These are phyloP conservation scores for Ramphastos sulfuratus DNA, from an alignment of 2,113 vertebrate genomes.

Conservation along the genomic window DNA sequence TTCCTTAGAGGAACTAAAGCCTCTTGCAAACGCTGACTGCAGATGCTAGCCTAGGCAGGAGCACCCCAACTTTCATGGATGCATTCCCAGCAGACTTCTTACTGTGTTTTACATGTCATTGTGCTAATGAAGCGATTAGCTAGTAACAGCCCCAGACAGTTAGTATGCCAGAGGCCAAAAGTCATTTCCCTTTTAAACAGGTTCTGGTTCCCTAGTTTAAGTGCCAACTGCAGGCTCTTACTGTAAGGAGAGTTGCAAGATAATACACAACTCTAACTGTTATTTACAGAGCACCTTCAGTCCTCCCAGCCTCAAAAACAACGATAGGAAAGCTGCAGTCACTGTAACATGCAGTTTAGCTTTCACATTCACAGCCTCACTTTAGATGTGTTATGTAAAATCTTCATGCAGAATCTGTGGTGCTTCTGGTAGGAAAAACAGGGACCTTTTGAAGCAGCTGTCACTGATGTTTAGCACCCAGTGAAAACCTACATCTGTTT, in stretches of 20 bases:
- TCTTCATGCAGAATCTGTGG: neutral
- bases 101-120: neutral
- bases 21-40: neutral
- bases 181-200: constrained; percentile 20
- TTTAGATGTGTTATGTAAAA: neutral
- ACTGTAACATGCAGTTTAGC: neutral
- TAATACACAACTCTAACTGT: neutral
- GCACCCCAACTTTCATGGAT: neutral
- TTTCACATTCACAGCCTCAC: neutral
- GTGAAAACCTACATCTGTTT: neutral
- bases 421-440: neutral
- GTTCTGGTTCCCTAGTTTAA: neutral
- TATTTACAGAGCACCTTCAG: neutral
- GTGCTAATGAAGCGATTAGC: constrained; percentile 56
- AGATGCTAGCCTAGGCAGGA: neutral
- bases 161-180: constrained; percentile 9
- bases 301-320: neutral
- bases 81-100: neutral
- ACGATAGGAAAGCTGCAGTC: neutral
- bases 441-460: neutral
- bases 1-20: neutral
- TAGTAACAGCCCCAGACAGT: neutral
- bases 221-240: neutral
- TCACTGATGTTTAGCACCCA: neutral
- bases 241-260: neutral